Evolutionary conservation across 2,797 vertebrate genomes (phyloP).

Genomic region (Chloroceryle amazona): DNA sequence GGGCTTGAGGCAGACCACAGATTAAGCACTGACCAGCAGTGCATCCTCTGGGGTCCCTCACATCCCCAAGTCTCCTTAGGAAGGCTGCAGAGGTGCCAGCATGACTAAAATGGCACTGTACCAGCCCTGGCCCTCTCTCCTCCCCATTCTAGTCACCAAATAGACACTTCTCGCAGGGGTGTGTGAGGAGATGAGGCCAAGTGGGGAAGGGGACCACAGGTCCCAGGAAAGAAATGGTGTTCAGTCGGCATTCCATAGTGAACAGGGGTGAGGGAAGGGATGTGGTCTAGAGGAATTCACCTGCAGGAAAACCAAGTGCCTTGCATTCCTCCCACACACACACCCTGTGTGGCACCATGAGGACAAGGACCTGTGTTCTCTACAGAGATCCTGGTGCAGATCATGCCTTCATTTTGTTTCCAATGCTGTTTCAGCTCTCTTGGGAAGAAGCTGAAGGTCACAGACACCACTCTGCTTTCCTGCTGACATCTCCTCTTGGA

Average conservation of each 20-base stretch:
- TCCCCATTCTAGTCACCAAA: neutral
- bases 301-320: neutral
- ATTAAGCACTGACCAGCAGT: neutral
- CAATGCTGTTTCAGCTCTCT: neutral
- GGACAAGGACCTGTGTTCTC: neutral
- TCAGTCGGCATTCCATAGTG: accelerated
- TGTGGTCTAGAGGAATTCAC: neutral
- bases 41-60: neutral
- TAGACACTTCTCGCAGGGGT: accelerated
- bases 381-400: neutral
- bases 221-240: neutral
- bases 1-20: accelerated
- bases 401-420: neutral
- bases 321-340: neutral
- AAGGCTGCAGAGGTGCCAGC: neutral
- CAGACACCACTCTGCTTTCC: neutral
- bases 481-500: neutral
- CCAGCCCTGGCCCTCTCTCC: neutral
- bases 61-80: neutral
- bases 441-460: neutral
- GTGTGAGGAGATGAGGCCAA: neutral
- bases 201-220: neutral
- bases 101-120: accelerated
- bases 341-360: neutral
- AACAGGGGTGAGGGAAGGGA: neutral